Conservation (phyloP, 2,113 vertebrate species). For the Caranx melampygus region DNA sequence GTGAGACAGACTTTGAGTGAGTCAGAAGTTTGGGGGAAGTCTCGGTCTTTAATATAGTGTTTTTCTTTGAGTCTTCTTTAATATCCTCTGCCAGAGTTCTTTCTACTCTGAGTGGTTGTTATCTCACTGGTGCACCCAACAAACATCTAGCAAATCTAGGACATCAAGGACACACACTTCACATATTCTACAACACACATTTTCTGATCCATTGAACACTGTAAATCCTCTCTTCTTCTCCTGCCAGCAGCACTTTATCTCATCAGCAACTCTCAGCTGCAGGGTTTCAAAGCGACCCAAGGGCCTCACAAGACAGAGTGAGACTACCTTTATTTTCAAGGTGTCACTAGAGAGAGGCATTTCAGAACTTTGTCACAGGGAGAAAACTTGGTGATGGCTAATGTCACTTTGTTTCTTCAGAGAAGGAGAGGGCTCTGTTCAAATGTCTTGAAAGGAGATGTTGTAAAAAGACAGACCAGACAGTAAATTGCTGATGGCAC, state of each 20-base stretch:
- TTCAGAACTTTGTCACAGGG: neutral
- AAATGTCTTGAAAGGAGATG: constrained; percentile 11
- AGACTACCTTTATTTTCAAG: constrained; percentile 22
- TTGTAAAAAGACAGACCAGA: neutral
- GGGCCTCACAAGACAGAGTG: neutral
- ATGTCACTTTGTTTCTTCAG: neutral
- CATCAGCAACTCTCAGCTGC: constrained; percentile 4
- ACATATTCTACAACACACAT: constrained; percentile 9
- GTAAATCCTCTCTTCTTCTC: neutral
- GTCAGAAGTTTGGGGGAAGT: neutral
- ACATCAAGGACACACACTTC: constrained; percentile 3
- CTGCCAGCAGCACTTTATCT: constrained; percentile 1
- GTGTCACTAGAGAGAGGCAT: neutral
- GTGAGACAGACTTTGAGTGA: neutral
- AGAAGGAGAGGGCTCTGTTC: neutral
- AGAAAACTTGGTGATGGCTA: neutral
- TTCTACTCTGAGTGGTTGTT: neutral
- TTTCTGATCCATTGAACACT: constrained; percentile 11
- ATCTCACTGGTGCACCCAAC: neutral
- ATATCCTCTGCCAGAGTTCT: too few species aligned
- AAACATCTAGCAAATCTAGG: constrained; percentile 1
- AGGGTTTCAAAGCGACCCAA: constrained; percentile 6
- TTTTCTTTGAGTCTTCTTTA: neutral
- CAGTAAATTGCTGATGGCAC: neutral
- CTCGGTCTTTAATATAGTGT: neutral